Evolutionary conservation across 2,113 vertebrate genomes (phyloP).

Genomic region (Nicator chloris): DNA sequence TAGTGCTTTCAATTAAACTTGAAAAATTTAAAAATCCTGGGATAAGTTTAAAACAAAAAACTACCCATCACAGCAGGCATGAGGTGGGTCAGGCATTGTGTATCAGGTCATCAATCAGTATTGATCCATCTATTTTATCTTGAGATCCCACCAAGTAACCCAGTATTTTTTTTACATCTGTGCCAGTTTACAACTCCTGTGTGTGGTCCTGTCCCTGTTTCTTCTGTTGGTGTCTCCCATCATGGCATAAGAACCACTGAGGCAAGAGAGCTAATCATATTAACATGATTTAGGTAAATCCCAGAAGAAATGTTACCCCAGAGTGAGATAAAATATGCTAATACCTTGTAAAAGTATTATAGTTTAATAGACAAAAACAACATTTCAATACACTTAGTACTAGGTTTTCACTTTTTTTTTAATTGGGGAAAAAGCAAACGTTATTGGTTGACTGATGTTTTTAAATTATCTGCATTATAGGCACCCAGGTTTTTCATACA

Average conservation of each 20-base stretch:
- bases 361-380: background rate
- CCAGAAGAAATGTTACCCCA: background rate
- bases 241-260: background rate
- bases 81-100: background rate
- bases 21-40: background rate
- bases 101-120: background rate
- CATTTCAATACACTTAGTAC: background rate
- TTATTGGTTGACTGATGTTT: background rate
- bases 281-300: background rate
- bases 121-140: background rate
- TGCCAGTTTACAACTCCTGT: background rate
- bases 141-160: background rate
- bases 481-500: background rate
- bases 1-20: background rate
- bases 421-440: accelerated
- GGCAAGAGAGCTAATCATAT: background rate
- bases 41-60: background rate
- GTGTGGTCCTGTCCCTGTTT: background rate
- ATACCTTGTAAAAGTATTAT: background rate
- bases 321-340: background rate
- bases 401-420: background rate
- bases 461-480: background rate
- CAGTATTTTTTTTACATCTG: background rate
- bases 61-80: accelerated
- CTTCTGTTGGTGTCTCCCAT: background rate